Base-by-base conservation (phyloP, 2,888 invertebrate genomes). In the Apamea monoglypha region DNA sequence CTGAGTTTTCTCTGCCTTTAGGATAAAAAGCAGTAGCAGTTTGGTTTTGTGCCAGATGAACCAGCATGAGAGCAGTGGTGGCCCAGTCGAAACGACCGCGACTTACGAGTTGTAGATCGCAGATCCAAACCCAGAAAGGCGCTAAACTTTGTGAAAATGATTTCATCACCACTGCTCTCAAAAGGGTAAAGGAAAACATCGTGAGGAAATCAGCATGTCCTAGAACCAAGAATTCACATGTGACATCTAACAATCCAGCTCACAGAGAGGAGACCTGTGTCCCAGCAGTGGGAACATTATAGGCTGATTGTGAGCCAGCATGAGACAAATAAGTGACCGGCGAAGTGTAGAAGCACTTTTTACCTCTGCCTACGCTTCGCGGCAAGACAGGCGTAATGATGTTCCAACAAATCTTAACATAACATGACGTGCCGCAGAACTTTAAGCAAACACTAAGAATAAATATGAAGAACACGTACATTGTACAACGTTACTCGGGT, bases 401-500 rank as follows among this genome's bases (percentile, higher is more conserved):
- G 2, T 21, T 36, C 36, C 7, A 71, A 36, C 66, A 40, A 64
- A 40, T 53, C 18, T 40, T 25, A 78, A 76, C 40, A 47, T 40
- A 29, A 59, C n/a, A 16, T 66, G n/a, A 71, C 66, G n/a, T 40
- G n/a, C 21, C 2, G n/a, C 66, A 66, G n/a, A 71, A 71, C 36
- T 71, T 21, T 21, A n/a, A n/a, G 66, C 21, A 1, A 40, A 69
- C 63, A 50, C 18, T 21, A 74, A 68, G 36, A 32, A 67, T 40
- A 86, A 74, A 80, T 18, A 76, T 66, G 71, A 74, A 85, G 56
- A 67, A 68, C 32, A n/a, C 77, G 29, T 50, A 71, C 56, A 78
- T 76, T 66, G 64, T 74, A 72, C 63, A 73, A 73, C 40, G 47
- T 72, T 68, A 50, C 64, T 0, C 76, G 69, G 76, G 70, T 85